Evolutionary conservation across 2,888 invertebrate genomes (phyloP).

Genomic region (Diploptera punctata): DNA sequence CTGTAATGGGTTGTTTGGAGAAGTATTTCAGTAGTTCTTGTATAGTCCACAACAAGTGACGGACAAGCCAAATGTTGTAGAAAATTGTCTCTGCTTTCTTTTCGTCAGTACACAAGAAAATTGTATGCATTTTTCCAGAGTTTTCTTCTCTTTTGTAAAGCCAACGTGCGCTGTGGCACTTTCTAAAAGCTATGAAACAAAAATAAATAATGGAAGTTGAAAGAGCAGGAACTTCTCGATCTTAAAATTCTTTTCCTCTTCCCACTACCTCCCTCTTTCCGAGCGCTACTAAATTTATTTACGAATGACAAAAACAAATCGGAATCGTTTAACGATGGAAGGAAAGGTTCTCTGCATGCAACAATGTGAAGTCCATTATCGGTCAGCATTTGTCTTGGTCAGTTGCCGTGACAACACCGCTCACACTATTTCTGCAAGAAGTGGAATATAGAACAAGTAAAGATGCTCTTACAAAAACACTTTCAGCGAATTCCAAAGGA

Average conservation of each 20-base stretch:
- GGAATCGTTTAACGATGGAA: conserved; percentile 33
- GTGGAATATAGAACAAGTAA: conserved; percentile 1
- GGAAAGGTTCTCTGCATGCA: conserved; percentile 31
- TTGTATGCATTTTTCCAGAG: conserved; percentile 54
- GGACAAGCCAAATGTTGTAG: conserved; percentile 56
- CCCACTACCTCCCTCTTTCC: not conserved
- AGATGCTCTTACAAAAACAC: no score
- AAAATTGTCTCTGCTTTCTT: conserved; percentile 56
- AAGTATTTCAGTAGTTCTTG: not conserved
- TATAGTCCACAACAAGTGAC: conserved; percentile 32
- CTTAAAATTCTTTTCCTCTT: conserved; percentile 17
- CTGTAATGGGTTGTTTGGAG: not conserved
- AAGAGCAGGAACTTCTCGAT: not conserved
- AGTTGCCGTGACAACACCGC: conserved; percentile 25
- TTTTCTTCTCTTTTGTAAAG: not conserved
- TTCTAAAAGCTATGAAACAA: conserved; percentile 29
- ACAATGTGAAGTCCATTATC: conserved; percentile 36
- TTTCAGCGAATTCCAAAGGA: no score
- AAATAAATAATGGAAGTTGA: conserved; percentile 27
- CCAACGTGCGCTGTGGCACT: not conserved
- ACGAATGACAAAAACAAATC: conserved; percentile 38
- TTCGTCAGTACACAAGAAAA: conserved; percentile 49
- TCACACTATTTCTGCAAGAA: not conserved
- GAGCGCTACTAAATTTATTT: conserved; percentile 21
- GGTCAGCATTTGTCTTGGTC: conserved; percentile 41